These are phyloP conservation scores for Ectropis grisescens DNA, from an alignment of 1,140 invertebrate genomes.

Conservation along the genomic window DNA sequence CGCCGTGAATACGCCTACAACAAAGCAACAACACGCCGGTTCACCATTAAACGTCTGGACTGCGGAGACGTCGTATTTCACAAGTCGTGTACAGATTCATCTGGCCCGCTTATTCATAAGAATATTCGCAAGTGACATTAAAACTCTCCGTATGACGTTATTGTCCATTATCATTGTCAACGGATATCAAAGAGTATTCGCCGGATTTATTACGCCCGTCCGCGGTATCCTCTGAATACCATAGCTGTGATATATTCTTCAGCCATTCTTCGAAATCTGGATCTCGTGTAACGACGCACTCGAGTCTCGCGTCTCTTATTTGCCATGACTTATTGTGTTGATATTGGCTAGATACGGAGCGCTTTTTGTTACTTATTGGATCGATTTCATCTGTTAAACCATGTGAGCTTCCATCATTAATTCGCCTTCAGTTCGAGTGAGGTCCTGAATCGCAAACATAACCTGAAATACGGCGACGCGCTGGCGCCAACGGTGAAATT, in stretches of 20 bases:
- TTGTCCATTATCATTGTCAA: conserved; percentile 43
- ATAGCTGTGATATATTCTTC: conserved; percentile 14
- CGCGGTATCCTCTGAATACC: conserved; percentile 19
- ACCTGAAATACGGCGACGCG: conserved; percentile 28
- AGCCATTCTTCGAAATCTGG: conserved; percentile 1
- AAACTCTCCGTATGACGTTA: conserved; percentile 49
- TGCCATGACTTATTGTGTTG: conserved; percentile 5
- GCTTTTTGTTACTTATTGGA: background rate
- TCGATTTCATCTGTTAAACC: too few species aligned
- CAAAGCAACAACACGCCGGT: conserved; percentile 38
- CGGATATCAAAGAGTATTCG: conserved; percentile 36
- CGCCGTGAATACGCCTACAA: conserved; percentile 46
- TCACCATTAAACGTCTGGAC: conserved; percentile 32
- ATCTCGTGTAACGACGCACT: background rate
- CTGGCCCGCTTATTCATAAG: conserved; percentile 48
- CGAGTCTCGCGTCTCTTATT: conserved; percentile 6
- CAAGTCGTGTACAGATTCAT: conserved; percentile 63
- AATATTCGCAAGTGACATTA: conserved; percentile 56
- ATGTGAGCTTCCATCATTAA: too few species aligned
- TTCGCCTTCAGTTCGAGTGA: conserved; percentile 6
- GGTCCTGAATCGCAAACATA: conserved; percentile 44
- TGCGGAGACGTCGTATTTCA: conserved; percentile 51
- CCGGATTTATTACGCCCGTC: conserved; percentile 37
- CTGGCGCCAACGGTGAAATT: conserved; percentile 35
- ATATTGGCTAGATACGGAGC: conserved; percentile 11